These are phyloP conservation scores for Callipepla californica DNA, from an alignment of 2,113 vertebrate genomes.

Conservation along the genomic window DNA sequence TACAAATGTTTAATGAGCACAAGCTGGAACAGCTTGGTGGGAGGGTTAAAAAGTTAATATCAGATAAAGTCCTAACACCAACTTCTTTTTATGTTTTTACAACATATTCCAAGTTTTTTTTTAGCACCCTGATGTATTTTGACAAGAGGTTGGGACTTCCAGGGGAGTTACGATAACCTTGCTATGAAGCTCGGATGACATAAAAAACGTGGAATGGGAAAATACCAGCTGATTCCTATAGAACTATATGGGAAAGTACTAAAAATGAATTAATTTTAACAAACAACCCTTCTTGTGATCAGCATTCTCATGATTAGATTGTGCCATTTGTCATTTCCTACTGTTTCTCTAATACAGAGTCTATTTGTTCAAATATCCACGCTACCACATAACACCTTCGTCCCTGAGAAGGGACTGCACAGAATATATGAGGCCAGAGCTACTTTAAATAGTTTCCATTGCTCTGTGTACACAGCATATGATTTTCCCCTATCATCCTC, in stretches of 20 bases:
- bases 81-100: not conserved
- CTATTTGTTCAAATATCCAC: not conserved
- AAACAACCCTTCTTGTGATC: not conserved
- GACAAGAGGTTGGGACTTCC: not conserved
- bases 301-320: not conserved
- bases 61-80: not conserved
- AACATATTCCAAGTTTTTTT: not conserved
- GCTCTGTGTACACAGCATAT: not conserved
- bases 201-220: not conserved
- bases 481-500: constrained; percentile 37
- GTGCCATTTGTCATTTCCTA: not conserved
- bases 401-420: not conserved
- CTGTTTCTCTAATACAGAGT: not conserved
- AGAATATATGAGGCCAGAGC: not conserved
- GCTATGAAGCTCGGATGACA: not conserved
- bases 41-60: not conserved
- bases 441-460: constrained; percentile 61
- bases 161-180: not conserved
- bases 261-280: not conserved
- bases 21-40: not conserved
- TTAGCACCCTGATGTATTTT: not conserved
- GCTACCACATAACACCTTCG: not conserved
- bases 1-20: not conserved
- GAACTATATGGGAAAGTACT: not conserved
- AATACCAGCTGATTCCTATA: not conserved